Evolutionary conservation across 2,797 vertebrate genomes (phyloP), one percentile per base, ranked within the genome.

Genomic region (Brachymystax lenok): DNA sequence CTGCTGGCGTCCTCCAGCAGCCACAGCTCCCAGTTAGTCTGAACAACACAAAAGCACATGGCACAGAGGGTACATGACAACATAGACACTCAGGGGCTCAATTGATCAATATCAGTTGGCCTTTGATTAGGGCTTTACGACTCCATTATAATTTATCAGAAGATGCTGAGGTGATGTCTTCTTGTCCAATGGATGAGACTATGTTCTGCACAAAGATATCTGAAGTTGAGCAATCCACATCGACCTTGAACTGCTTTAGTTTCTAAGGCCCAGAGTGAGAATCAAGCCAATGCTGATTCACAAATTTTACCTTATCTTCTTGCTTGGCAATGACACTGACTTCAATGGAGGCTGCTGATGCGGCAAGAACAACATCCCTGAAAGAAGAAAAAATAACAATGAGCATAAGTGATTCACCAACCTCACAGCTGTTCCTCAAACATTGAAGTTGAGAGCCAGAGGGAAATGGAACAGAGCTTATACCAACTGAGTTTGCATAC

Each of bases 21-120:
- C 98, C 98, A 99, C 0, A 95, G 91, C 69, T 99, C 98, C 98
- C 98, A 99, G 80, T 93, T 93, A 14, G 75, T 91, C 98, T 99
- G 89, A 8, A 79, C 2, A 56, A 2, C 54, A 63, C 2, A 56
- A 1, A 35, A 63, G 5, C 2, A 28, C 7, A 27, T 12, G 3
- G n/a, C 19, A 68, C 24, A 69, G 6, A 40, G 33, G 19, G 14
- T 16, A 70, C 56, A 61, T 6, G n/a, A 21, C 69, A 50, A 46
- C 13, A 21, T 0, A 21, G n/a, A 21, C 40, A 46, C 19, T 5
- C 40, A 24, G 3, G 51, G 33, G 17, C 40, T 46, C 68, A 40
- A n/a, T 24, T 50, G 17, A 35, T 12, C 30, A 46, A 27, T 66
- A 28, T 66, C 63, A 17, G 66, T 5, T 19, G 17, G 30, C 10